Percentiles rank a stretch among this genome's conserved stretches.
Conservation (phyloP, 2,797 vertebrate genomes). For the Linurgus olivaceus region DNA sequence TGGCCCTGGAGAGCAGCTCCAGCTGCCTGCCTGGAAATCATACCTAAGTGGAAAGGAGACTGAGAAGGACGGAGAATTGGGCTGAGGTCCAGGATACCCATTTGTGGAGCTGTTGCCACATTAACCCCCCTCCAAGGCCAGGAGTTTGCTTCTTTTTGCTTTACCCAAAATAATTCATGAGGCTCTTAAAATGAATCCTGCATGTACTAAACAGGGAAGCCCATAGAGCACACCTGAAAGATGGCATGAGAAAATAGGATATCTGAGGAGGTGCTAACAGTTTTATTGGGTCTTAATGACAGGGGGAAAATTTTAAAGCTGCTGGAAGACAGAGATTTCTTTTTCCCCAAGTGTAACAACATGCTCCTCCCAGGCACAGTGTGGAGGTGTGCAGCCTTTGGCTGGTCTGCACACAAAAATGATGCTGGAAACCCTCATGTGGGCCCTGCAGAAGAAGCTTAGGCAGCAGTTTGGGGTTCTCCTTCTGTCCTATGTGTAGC, state of each 20-base stretch:
- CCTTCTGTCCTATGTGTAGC: background rate
- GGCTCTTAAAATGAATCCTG: background rate
- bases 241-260: background rate
- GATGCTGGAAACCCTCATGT: background rate
- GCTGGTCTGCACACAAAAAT: background rate
- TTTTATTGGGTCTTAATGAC: slow-evolving; percentile 14
- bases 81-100: background rate
- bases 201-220: background rate
- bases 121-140: background rate
- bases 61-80: background rate
- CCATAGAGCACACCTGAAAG: background rate
- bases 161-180: background rate
- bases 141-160: background rate
- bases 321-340: background rate
- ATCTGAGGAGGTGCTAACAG: slow-evolving; percentile 25
- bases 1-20: background rate
- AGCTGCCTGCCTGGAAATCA: background rate
- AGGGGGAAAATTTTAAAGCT: background rate
- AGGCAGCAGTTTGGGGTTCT: background rate
- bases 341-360: background rate
- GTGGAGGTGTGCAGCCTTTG: background rate
- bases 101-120: background rate
- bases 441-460: background rate
- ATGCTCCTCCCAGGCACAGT: background rate
- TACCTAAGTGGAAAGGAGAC: background rate